Evolutionary conservation across 1,140 invertebrate species (phyloP).

Genomic region (Littorina saxatilis): DNA sequence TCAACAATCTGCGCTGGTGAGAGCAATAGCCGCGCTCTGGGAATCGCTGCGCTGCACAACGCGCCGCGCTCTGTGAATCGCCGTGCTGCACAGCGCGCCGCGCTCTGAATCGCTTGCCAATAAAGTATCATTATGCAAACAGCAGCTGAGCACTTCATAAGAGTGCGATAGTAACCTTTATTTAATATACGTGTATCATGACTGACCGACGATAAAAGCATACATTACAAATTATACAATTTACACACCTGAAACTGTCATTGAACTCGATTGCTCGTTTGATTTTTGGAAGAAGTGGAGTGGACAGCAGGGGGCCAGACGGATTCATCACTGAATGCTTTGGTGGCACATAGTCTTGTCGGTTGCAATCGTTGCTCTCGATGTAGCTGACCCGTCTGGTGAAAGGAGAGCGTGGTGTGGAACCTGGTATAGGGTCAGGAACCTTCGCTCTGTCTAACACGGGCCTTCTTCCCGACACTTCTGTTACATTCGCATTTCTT

Average conservation of each 20-base stretch:
- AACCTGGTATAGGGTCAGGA: background rate
- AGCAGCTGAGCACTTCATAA: no score
- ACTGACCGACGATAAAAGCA: no score
- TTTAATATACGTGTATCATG: no score
- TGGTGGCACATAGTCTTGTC: background rate
- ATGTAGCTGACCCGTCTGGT: background rate
- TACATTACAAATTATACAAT: no score
- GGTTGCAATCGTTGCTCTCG: background rate
- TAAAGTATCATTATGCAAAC: no score
- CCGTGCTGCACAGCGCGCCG: no score
- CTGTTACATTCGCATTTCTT: background rate
- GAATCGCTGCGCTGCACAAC: no score
- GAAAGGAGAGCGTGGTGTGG: background rate
- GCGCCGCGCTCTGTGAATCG: no score
- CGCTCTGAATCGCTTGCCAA: no score
- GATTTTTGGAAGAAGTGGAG: constrained; percentile 41
- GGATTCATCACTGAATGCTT: constrained; percentile 26
- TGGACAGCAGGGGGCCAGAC: constrained; percentile 40
- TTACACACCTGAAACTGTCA: constrained; percentile 37
- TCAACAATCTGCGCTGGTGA: no score
- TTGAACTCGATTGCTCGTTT: constrained; percentile 42
- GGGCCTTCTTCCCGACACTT: background rate
- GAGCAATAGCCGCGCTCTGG: no score
- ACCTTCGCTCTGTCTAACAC: background rate
- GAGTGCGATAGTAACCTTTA: no score